Evolutionary conservation across 2,888 invertebrate species (phyloP).

Genomic region (Galerucella pusilla): DNA sequence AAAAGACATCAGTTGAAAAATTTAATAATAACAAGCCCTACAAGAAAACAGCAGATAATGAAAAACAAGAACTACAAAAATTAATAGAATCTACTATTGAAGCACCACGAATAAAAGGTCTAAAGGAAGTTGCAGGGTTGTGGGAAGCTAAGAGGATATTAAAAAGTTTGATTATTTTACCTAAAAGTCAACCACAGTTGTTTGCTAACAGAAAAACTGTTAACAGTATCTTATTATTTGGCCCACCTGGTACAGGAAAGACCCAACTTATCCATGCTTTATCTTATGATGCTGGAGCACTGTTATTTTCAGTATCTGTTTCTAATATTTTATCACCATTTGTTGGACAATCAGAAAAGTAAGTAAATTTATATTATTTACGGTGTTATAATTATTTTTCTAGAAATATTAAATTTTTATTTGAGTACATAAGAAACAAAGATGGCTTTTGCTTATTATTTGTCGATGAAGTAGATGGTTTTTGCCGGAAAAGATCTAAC

Average conservation of each 20-base stretch:
- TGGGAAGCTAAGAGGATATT: slow-evolving; percentile 66
- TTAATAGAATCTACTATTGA: slow-evolving; percentile 47
- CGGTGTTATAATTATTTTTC: slow-evolving; percentile 10
- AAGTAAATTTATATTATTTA: slow-evolving; percentile 37
- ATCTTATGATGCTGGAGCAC: slow-evolving; percentile 66
- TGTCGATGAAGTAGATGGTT: slow-evolving; percentile 72
- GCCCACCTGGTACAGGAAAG: slow-evolving; percentile 68
- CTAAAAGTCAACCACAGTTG: slow-evolving; percentile 68
- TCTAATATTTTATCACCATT: slow-evolving; percentile 68
- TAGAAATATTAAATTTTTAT: slow-evolving; percentile 56
- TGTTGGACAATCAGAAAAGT: slow-evolving; percentile 72
- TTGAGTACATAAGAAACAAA: slow-evolving; percentile 54
- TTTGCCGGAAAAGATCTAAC: slow-evolving; percentile 66
- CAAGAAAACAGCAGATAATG: slow-evolving; percentile 6
- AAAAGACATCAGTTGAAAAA: slow-evolving; percentile 13
- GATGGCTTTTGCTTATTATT: slow-evolving; percentile 66
- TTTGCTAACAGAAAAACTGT: slow-evolving; percentile 65
- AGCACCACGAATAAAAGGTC: slow-evolving; percentile 56
- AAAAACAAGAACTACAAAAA: slow-evolving; percentile 14
- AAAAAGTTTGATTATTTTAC: slow-evolving; percentile 67
- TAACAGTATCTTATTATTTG: slow-evolving; percentile 68
- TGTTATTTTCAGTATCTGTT: slow-evolving; percentile 67
- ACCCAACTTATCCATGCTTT: slow-evolving; percentile 63
- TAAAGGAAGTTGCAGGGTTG: slow-evolving; percentile 67
- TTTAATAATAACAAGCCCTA: slow-evolving; percentile 5